These are phyloP conservation scores for Stenchaetothrips biformis DNA, from an alignment of 2,888 invertebrate species.

Conservation along the genomic window DNA sequence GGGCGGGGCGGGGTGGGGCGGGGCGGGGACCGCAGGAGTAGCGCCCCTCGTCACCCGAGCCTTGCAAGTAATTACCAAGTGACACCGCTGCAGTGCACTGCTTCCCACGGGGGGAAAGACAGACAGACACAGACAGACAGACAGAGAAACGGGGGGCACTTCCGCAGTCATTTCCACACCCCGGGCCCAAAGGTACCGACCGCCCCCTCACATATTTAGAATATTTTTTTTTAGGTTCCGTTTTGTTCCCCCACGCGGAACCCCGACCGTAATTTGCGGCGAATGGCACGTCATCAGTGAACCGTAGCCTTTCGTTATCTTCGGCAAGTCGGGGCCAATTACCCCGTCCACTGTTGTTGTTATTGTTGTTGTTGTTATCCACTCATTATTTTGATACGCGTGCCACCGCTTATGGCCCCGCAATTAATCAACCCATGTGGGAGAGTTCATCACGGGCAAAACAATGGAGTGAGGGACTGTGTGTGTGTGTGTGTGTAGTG, in stretches of 20 bases:
- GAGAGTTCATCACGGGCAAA: not conserved
- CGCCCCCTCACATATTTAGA: too few relatives aligned
- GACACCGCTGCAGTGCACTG: too few relatives aligned
- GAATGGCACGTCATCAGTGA: not conserved
- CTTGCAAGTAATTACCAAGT: too few relatives aligned
- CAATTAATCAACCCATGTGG: conserved; percentile 1
- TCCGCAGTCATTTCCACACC: too few relatives aligned
- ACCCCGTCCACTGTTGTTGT: not conserved
- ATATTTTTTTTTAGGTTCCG: not conserved
- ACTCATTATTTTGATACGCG: conserved; percentile 21
- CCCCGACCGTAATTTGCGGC: too few relatives aligned
- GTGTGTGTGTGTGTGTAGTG: conserved; percentile 4
- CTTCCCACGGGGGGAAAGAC: not conserved
- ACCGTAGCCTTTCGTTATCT: not conserved
- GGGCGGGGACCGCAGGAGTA: too few relatives aligned
- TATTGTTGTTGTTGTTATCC: not conserved
- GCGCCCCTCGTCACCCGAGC: too few relatives aligned
- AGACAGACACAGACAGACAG: not conserved
- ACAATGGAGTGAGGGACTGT: not conserved
- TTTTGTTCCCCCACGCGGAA: not conserved
- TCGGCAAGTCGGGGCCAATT: not conserved
- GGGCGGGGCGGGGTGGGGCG: too few relatives aligned
- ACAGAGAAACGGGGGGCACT: too few relatives aligned
- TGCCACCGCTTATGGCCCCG: not conserved
- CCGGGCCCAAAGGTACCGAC: too few relatives aligned